Evolutionary conservation across 2,113 vertebrate species (phyloP), one percentile per base, ranked within the genome.

Genomic region (Pithys albifrons): DNA sequence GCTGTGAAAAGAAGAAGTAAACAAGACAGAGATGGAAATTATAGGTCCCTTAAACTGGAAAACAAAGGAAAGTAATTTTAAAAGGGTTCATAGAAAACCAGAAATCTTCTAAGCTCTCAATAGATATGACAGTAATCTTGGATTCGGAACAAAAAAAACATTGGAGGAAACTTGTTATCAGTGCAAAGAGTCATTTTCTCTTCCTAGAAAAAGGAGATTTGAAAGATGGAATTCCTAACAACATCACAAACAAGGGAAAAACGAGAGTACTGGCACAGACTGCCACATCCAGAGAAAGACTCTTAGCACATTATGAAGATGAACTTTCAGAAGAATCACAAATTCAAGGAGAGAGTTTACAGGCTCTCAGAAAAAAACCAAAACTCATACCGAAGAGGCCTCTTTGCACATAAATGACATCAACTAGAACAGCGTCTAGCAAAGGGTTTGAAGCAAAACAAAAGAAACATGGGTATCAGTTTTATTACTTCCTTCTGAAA

Each of bases 391-490:
- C 71, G 55, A 80, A 89, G 89, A 93, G 45, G 12, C 62, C 23
- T 65, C 66, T 71, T 57, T 27, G 46, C 23, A 62, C 22, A 12
- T 48, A 85, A 93, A 85, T 14, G 28, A 49, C 41, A 91, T 59
- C 29, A 89, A 28, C 6, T 18, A 49, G 14, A 69, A 83, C 0
- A 10, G 17, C 0, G 0, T 70, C 41, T 46, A 83, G 29, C 23
- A 86, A 65, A 77, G 7, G 33, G 18, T 33, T 57, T 51, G 61
- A 77, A 35, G 28, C 46, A 85, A 58, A 29, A 61, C 13, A 78
- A 51, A 97, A 91, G 11, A 76, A 78, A 69, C 7, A n/a, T 1
- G n/a, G 28, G 57, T 64, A 24, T 4, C 70, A 93, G 35, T 33
- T 91, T 59, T 66, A 81, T 23, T 19, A 3, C 27, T 71, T 66